phyloP scores from a whole-genome alignment of 2,797 vertebrate species.

The Crypturellus tataupa region DNA sequence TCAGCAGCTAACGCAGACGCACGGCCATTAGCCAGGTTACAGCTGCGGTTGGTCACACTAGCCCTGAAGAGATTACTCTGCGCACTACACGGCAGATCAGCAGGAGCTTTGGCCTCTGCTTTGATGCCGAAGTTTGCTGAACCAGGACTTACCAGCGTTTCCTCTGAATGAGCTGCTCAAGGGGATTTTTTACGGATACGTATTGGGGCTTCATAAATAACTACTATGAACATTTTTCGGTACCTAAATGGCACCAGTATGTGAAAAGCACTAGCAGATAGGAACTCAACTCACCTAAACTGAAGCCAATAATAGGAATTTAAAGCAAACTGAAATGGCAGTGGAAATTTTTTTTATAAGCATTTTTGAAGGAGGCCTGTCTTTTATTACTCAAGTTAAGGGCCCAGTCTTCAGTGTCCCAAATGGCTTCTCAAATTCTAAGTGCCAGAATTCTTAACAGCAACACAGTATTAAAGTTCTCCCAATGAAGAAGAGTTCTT shows the following conservation, averaged over 20 bases:
- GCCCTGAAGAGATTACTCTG: accelerated
- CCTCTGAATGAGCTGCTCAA: neutral
- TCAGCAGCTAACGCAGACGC: accelerated
- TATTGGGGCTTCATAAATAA: neutral
- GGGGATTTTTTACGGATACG: neutral
- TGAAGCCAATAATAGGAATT: neutral
- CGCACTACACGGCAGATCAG: neutral
- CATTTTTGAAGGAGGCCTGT: neutral
- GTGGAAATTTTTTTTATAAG: neutral
- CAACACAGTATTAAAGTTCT: neutral
- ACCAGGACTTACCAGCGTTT: neutral
- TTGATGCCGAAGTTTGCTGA: neutral
- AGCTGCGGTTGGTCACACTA: neutral
- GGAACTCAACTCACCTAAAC: neutral
- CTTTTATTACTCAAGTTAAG: neutral
- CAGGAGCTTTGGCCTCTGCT: too few relatives aligned
- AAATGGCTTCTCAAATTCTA: neutral
- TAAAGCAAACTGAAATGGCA: neutral
- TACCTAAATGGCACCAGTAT: accelerated
- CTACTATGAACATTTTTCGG: neutral
- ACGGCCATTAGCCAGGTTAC: neutral
- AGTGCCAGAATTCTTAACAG: neutral
- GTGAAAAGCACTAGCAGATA: neutral
- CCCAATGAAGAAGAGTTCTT: neutral
- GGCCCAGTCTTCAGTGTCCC: neutral